These are phyloP conservation scores for Balaeniceps rex DNA, from an alignment of 2,113 vertebrate species.

Conservation along the genomic window DNA sequence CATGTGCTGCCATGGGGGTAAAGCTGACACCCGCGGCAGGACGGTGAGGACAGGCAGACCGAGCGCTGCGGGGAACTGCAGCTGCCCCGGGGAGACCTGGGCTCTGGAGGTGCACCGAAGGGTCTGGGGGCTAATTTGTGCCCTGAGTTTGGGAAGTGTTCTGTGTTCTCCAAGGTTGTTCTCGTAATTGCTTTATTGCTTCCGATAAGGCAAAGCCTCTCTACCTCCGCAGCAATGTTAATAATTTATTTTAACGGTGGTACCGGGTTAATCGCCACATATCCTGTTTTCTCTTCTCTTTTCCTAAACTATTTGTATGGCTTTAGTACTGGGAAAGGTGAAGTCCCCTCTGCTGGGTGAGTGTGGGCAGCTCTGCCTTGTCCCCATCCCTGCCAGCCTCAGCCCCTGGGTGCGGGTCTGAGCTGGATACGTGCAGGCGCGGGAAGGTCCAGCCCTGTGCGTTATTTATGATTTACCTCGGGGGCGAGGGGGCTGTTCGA, in stretches of 20 bases:
- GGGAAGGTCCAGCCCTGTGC: background rate
- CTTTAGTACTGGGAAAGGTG: background rate
- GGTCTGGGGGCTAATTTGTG: background rate
- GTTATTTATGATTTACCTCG: accelerated
- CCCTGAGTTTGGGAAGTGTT: background rate
- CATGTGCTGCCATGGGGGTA: accelerated
- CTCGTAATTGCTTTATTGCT: background rate
- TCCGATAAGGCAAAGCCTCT: background rate
- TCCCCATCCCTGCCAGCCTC: background rate
- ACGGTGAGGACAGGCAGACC: background rate
- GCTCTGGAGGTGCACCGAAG: accelerated
- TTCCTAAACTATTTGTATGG: background rate
- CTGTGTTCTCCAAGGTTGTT: background rate
- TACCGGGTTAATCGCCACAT: background rate
- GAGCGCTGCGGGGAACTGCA: background rate
- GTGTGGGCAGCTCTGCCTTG: background rate
- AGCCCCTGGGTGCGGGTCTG: background rate
- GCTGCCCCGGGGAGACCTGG: background rate
- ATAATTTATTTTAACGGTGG: background rate
- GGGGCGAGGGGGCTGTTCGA: too few species aligned
- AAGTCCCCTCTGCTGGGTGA: background rate
- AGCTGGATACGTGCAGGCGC: background rate
- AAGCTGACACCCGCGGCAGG: background rate
- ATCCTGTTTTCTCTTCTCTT: background rate
- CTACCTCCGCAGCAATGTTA: background rate